Evolutionary conservation across 1,140 invertebrate species (phyloP), one percentile per base, ranked within the genome.

Genomic region (Copidosoma floridanum): DNA sequence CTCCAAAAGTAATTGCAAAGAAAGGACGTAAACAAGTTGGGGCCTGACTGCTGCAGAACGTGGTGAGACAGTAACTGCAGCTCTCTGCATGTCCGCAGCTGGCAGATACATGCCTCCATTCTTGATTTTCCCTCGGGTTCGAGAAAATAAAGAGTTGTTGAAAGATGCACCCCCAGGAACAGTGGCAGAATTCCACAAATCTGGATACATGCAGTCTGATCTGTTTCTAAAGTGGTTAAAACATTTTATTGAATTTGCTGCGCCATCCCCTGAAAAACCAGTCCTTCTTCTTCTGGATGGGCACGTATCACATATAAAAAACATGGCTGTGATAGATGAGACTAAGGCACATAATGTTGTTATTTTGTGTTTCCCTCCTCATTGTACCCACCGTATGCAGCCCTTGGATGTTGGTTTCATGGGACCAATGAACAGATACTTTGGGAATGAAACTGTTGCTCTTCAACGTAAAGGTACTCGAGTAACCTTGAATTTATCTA

Each of bases 41-140:
- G 1, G 50, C 53, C 20, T 14, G 71, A 26, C 52, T 50, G 68
- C 68, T 18, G 62, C 66, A 40, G 74, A 75, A 67, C 56, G 71
- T 66, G 69, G 73, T 6, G 37, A 55, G 69, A 74, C 69, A 23
- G 57, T 73, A 2, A 79, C 77, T 16, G 69, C 68, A 1, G 74
- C 71, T 54, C 70, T 71, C 57, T 79, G 75, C 61, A 74, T 76
- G 48, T 72, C 58, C 55, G 77, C 78, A 24, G 57, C 64, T 41
- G 75, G 75, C 7, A 7, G 6, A 7, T 78, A 68, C 46, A 68
- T 75, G 61, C 74, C 73, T 18, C 70, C 74, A 1, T 65, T 76
- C 63, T 57, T 75, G 14, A 72, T 79, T 48, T 79, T 76, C 54
- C 70, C 71, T 26, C 60, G 71, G 47, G 44, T 70, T 37, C 56